These are phyloP conservation scores for Helicoverpa zea DNA, from an alignment of 1,140 invertebrate genomes.

Conservation along the genomic window DNA sequence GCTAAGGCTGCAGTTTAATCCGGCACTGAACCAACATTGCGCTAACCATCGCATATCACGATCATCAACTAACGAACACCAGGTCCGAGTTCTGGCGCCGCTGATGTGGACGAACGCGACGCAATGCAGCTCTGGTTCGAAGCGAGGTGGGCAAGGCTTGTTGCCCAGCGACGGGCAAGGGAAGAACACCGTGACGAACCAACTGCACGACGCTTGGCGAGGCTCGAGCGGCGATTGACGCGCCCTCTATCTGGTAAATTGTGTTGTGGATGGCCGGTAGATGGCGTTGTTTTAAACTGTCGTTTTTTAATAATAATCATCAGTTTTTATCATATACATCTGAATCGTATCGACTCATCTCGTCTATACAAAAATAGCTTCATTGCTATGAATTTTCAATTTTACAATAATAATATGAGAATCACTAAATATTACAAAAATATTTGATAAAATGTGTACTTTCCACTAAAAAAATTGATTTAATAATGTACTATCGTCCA, in stretches of 20 bases:
- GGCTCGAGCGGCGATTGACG: constrained; percentile 71
- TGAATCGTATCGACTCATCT: too few relatives aligned
- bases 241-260: constrained; percentile 74
- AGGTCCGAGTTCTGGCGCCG: constrained; percentile 31
- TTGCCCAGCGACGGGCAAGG: constrained; percentile 69
- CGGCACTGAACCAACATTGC: neutral
- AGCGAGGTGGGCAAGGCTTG: constrained; percentile 76
- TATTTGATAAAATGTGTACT: too few relatives aligned
- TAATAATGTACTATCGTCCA: too few relatives aligned
- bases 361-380: too few relatives aligned
- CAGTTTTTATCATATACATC: too few relatives aligned
- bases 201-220: constrained; percentile 61
- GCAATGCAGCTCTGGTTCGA: constrained; percentile 82
- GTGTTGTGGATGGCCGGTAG: neutral
- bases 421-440: too few relatives aligned
- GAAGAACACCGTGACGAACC: constrained; percentile 61
- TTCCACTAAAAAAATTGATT: too few relatives aligned
- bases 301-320: too few relatives aligned
- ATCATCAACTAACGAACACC: constrained; percentile 8
- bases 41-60: neutral
- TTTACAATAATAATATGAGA: too few relatives aligned
- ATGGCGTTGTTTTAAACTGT: neutral
- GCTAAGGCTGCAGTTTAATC: neutral
- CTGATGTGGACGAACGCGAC: constrained; percentile 72
- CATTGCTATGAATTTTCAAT: too few relatives aligned